phyloP scores from a whole-genome alignment of 2,888 invertebrate genomes.

The Hypomecis punctinalis region DNA sequence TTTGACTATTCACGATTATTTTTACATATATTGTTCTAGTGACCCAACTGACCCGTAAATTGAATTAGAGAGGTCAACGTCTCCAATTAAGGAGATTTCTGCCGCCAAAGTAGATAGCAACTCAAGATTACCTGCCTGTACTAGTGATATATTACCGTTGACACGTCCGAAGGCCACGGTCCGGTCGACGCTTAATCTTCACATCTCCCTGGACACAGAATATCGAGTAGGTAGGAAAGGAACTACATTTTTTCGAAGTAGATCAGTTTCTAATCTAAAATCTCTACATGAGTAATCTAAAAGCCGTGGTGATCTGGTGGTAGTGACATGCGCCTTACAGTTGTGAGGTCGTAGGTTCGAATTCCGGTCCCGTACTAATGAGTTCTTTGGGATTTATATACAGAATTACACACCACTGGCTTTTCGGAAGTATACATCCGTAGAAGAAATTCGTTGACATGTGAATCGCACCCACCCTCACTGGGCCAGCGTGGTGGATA shows the following conservation, averaged over 20 bases:
- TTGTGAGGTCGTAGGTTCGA: too few relatives aligned
- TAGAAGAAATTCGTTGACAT: too few relatives aligned
- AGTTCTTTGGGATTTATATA: too few relatives aligned
- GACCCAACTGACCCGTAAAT: conserved; percentile 1
- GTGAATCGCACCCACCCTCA: too few relatives aligned
- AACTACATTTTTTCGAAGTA: conserved; percentile 25
- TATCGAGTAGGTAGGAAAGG: conserved; percentile 2
- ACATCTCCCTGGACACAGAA: conserved; percentile 12
- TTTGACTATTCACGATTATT: background rate
- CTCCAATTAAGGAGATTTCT: conserved; percentile 4
- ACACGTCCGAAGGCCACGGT: conserved; percentile 25
- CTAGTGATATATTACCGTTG: conserved; percentile 23
- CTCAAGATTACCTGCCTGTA: conserved; percentile 1
- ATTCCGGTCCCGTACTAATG: too few relatives aligned
- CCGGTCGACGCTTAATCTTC: conserved; percentile 27
- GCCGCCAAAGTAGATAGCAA: background rate
- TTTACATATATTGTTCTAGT: background rate
- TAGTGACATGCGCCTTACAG: too few relatives aligned
- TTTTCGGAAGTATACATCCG: too few relatives aligned
- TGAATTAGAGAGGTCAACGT: conserved; percentile 13
- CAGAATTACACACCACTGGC: too few relatives aligned
- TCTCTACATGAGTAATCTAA: too few relatives aligned
- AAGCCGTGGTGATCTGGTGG: too few relatives aligned
- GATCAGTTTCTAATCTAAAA: conserved; percentile 1
- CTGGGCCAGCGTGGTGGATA: too few relatives aligned